Base-by-base conservation (phyloP, 2,113 vertebrate genomes). In the Chroicocephalus ridibundus region DNA sequence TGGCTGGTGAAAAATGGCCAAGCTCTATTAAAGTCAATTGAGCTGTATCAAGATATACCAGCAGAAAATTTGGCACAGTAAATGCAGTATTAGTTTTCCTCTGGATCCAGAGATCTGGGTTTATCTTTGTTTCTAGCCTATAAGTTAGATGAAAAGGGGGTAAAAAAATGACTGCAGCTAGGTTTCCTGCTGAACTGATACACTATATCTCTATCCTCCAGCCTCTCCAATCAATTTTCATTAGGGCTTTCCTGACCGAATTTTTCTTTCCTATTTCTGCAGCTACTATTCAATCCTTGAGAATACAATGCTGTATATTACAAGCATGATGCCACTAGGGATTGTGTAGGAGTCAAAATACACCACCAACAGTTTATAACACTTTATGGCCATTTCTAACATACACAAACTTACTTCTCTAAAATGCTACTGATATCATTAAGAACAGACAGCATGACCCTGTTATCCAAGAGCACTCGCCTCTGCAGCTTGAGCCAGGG, bases 101-200 rank as follows among this genome's bases (percentile, higher is more conserved):
- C 51, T 75, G 44, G 58, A 92, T 81, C 38, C 47, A 81, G 76
- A 82, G 49, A 70, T 92, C 38, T 70, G 76, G 61, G 71, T 92
- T 96, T 96, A 92, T 92, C 90, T 96, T 94, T 96, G 91, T 96
- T 94, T 92, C 68, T 90, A 87, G 36, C 65, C 88, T 69, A 15
- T 75, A 92, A 81, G 52, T 83, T 74, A 78, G 60, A 83, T 61
- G 65, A 77, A 94, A 94, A 86, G 57, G 13, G 34, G 10, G 1
- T 0, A 7, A 78, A 84, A 66, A 91, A 83, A 93, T 78, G 1
- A 84, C 69, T 71, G 8, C 51, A 81, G 25, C 80, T 86, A 54
- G 15, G 34, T 91, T 94, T 91, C 34, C 69, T 89, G 74, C 77
- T 76, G 80, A 92, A 90, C 1, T 4, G 64, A 76, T 94, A 88